phyloP scores from a whole-genome alignment of 64 coral and sea anemone species.

The Porites australiensis region DNA sequence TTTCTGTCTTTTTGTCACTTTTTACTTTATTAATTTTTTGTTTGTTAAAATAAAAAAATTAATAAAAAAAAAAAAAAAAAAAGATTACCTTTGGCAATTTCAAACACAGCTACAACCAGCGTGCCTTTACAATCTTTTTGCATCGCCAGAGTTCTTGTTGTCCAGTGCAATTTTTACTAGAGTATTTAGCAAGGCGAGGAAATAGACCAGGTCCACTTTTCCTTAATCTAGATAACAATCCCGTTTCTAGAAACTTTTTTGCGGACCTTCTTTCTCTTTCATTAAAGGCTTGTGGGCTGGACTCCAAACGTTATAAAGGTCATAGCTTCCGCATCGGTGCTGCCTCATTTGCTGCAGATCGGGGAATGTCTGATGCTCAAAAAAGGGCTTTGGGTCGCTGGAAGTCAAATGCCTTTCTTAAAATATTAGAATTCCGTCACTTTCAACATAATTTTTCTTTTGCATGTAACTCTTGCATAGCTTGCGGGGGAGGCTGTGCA shows the following conservation, averaged over 20 bases:
- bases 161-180: slow-evolving; percentile 51
- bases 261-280: slow-evolving; percentile 51
- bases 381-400: slow-evolving; percentile 48
- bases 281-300: slow-evolving; percentile 49
- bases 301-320: slow-evolving; percentile 53
- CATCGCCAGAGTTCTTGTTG: slow-evolving; percentile 41
- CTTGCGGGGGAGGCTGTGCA: slow-evolving; percentile 12
- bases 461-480: neutral
- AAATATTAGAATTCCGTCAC: slow-evolving; percentile 19
- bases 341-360: slow-evolving; percentile 52
- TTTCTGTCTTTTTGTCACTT: too few species aligned
- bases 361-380: slow-evolving; percentile 63
- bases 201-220: slow-evolving; percentile 16
- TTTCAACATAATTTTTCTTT: neutral
- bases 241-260: slow-evolving; percentile 41
- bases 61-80: too few species aligned
- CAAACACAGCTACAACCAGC: slow-evolving; percentile 72
- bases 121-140: slow-evolving; percentile 49
- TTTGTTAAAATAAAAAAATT: too few species aligned
- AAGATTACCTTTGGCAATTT: slow-evolving; percentile 60
- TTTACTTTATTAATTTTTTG: too few species aligned
- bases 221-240: neutral
- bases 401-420: slow-evolving; percentile 57
- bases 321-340: slow-evolving; percentile 56
- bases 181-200: slow-evolving; percentile 32